A percentile compares a stretch with the other conserved stretches of the same genome.
Conservation (phyloP, 53 echinoderm and acorn worm genomes). For the Temnopleurus reevesii region DNA sequence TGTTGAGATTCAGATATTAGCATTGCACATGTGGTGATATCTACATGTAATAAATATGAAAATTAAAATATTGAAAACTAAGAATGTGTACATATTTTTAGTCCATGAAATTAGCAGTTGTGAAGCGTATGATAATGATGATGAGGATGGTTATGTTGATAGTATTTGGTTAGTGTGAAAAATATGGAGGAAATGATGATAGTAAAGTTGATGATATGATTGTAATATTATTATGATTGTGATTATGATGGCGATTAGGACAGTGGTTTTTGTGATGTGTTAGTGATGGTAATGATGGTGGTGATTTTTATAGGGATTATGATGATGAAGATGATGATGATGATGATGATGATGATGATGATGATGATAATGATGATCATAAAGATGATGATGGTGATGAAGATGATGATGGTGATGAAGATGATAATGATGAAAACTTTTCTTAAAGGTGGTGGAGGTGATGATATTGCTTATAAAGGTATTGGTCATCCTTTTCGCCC, state of each 20-base stretch:
- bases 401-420: neutral
- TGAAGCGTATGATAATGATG: neutral
- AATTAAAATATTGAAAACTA: neutral
- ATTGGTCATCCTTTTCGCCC: no score
- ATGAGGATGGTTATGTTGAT: no score
- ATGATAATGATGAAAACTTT: neutral
- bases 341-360: neutral
- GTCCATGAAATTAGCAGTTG: neutral
- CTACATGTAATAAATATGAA: neutral
- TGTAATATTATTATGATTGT: neutral
- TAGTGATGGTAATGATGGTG: neutral
- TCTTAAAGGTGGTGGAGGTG: neutral
- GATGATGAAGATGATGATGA: neutral
- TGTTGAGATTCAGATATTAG: no score
- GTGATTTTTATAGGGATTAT: neutral
- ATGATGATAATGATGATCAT: neutral
- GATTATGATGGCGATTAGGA: neutral
- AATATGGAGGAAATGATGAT: no score
- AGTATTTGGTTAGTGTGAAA: no score
- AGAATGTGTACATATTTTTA: neutral
- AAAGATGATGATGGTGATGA: neutral
- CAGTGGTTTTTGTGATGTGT: neutral
- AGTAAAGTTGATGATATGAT: neutral
- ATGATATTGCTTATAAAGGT: neutral
- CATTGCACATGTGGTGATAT: no score